Percentiles rank a stretch among this genome's conserved stretches.
Conservation (phyloP, 2,888 invertebrate genomes). For the Aspidiotus rigidus region DNA sequence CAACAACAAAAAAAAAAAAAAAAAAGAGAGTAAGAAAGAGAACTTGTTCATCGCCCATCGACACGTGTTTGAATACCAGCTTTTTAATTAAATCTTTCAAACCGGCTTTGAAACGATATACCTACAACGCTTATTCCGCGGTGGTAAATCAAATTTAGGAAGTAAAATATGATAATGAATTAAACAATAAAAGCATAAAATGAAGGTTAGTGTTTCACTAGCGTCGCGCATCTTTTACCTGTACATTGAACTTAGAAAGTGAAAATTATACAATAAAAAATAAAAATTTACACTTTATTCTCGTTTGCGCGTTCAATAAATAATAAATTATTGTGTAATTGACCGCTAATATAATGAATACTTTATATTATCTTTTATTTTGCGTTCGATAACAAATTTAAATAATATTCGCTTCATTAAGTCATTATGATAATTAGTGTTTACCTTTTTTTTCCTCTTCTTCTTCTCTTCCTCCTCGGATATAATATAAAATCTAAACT, state of each 20-base stretch:
- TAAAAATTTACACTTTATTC: background rate
- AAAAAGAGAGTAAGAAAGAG: conserved; percentile 9
- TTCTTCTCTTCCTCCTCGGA: background rate
- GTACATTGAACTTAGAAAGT: background rate
- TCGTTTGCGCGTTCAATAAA: conserved; percentile 28
- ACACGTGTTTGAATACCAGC: conserved; percentile 28
- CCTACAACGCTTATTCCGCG: background rate
- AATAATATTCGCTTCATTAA: conserved; percentile 23
- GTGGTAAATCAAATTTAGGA: conserved; percentile 25
- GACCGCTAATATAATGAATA: background rate
- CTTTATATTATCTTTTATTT: background rate
- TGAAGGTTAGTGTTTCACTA: conserved; percentile 28
- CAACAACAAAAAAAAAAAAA: conserved; percentile 6
- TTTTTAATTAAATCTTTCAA: conserved; percentile 30
- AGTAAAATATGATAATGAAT: conserved; percentile 31
- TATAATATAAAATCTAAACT: too few relatives aligned
- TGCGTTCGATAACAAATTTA: background rate
- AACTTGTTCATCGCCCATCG: conserved; percentile 30
- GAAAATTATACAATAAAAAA: background rate
- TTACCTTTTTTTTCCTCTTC: conserved; percentile 12
- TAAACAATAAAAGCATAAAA: conserved; percentile 28
- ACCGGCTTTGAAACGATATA: conserved; percentile 15
- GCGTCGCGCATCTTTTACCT: background rate
- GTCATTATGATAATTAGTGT: conserved; percentile 30
- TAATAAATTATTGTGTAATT: conserved; percentile 32